Evolutionary conservation across 2,113 vertebrate genomes (phyloP), one percentile per base, ranked within the genome.

Genomic region (Brachyhypopomus gauderio): DNA sequence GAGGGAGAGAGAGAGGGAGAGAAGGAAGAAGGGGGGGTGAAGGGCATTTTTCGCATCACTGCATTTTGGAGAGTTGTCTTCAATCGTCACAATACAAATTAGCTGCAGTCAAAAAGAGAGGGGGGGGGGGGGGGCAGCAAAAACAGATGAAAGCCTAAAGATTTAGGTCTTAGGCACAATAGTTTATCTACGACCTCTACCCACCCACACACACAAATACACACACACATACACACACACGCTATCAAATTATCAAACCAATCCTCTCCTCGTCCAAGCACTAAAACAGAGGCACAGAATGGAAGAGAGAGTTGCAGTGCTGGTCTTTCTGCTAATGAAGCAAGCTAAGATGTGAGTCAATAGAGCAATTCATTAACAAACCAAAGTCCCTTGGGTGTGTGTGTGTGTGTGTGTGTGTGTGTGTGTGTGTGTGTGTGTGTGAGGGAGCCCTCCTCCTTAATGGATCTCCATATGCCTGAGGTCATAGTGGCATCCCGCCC

Each of bases 281-380:
- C 23, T 58, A 82, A 88, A 89, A 88, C 52, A 90, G 91, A 55
- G 64, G 3, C 41, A 41, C 17, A 91, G 90, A 71, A n/a, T 8
- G 23, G 23, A 59, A 73, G 94, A 91, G 92, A 93, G 93, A 94
- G 92, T 82, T 82, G 92, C 91, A 94, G 91, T 90, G 94, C 95
- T 95, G 94, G 94, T 95, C 92, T 94, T 92, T 52, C 94, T 75
- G 96, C 95, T 96, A 97, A 97, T 96, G 95, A 98, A 95, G 95
- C 95, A 95, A 94, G 94, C 92, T 90, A 95, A 93, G 95, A 96
- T 96, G 93, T 93, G 95, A 98, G 96, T 97, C 96, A 97, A 98
- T 96, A 97, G 96, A 97, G 95, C 96, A 97, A 97, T 99, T 98
- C 96, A 98, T 99, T 98, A 98, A 98, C 96, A 97, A 97, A 96